phyloP scores from a whole-genome alignment of 2,888 invertebrate species.

The Brachyptera risi region DNA sequence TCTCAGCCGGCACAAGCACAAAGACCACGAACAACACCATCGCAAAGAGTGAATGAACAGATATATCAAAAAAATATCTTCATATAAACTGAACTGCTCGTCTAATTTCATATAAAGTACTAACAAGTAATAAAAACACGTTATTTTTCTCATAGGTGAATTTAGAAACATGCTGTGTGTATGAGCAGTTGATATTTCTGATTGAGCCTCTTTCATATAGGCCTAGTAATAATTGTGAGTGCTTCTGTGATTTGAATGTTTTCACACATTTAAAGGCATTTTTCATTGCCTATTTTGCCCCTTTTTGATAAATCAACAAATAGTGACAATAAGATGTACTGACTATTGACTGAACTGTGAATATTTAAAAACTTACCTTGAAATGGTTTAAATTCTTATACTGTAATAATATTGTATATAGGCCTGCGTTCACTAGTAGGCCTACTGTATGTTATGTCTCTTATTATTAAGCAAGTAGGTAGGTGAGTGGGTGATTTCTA shows the following conservation, averaged over 20 bases:
- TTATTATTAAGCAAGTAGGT: not conserved
- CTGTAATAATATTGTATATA: not conserved
- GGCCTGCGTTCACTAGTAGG: not conserved
- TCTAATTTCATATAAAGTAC: not conserved
- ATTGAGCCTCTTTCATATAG: not conserved
- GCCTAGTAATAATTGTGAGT: not conserved
- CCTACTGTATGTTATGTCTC: not conserved
- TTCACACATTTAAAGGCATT: no score
- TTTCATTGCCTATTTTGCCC: no score
- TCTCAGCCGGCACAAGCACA: conserved; percentile 28
- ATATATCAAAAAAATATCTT: not conserved
- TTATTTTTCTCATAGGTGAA: not conserved
- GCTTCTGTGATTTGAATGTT: no score
- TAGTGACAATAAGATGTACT: no score
- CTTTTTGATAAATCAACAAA: no score
- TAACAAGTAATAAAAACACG: not conserved
- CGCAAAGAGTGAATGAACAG: conserved; percentile 30
- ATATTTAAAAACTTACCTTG: no score
- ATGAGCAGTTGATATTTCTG: no score
- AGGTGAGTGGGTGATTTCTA: no score
- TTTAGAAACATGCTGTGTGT: not conserved
- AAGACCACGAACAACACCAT: conserved; percentile 28
- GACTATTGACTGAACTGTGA: no score
- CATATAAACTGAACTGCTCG: not conserved
- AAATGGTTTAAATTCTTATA: not conserved